A percentile compares a stretch with the other conserved stretches of the same genome.
Evolutionary conservation across 2,113 vertebrate species (phyloP).

Genomic region (Porphyrio hochstetteri): DNA sequence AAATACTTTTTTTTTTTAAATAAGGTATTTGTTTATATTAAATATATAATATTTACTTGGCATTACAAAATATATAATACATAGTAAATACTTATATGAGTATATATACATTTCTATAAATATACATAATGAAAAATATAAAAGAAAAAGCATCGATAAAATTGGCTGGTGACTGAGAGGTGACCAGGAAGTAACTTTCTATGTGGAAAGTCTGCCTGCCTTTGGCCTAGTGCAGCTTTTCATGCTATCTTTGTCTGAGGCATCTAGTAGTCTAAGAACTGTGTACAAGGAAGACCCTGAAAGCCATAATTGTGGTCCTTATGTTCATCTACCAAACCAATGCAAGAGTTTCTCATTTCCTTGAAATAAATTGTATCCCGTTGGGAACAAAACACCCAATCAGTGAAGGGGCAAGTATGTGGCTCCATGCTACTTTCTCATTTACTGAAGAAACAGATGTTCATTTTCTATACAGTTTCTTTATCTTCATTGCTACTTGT

Average conservation of each 20-base stretch:
- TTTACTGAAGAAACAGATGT: background rate
- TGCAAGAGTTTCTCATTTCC: background rate
- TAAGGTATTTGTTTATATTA: background rate
- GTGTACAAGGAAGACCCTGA: background rate
- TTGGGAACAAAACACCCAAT: background rate
- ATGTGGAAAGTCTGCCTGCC: background rate
- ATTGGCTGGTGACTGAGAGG: fast-evolving
- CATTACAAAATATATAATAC: no score
- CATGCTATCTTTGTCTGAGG: background rate
- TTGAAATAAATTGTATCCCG: background rate
- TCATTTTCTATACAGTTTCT: background rate
- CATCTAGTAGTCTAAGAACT: background rate
- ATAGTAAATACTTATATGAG: background rate
- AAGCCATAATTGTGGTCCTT: background rate
- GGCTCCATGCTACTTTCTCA: background rate
- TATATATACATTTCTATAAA: background rate
- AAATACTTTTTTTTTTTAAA: background rate
- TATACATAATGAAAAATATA: background rate
- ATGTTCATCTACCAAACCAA: background rate
- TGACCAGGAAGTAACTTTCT: background rate
- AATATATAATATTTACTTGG: background rate
- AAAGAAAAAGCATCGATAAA: background rate
- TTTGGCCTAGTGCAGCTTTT: background rate
- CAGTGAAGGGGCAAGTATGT: background rate
- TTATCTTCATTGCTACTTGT: background rate